A percentile compares a stretch with the other conserved stretches of the same genome.
These are phyloP conservation scores for Eledone cirrhosa DNA, from an alignment of 2,888 invertebrate species.

Conservation along the genomic window DNA sequence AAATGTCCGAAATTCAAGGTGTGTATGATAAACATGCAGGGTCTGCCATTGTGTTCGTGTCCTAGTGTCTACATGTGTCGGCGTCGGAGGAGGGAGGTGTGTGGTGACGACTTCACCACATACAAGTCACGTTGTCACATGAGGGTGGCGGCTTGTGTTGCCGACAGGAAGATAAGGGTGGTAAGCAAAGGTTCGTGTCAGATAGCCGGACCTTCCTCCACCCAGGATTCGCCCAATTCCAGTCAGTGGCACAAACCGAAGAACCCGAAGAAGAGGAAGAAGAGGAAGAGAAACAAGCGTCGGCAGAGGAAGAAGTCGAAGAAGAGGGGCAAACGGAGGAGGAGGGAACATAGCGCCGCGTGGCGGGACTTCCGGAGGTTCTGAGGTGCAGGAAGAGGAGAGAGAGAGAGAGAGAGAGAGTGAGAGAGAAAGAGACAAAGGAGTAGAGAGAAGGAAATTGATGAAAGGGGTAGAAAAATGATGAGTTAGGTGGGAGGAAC, in stretches of 20 bases:
- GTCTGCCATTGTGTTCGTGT: constrained; percentile 61
- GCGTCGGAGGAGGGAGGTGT: constrained; percentile 45
- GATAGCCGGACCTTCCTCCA: background rate
- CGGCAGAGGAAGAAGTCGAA: constrained; percentile 29
- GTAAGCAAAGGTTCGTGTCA: constrained; percentile 36
- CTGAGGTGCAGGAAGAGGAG: background rate
- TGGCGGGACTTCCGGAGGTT: background rate
- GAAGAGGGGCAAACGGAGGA: constrained; percentile 10
- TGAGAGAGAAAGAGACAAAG: background rate
- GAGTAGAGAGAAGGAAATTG: background rate
- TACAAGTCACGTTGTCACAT: constrained; percentile 54
- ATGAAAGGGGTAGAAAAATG: background rate
- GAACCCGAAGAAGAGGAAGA: constrained; percentile 1
- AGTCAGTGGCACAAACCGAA: background rate
- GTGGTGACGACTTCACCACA: constrained; percentile 56
- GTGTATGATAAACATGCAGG: constrained; percentile 63
- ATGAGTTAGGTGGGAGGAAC: background rate
- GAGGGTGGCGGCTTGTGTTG: constrained; percentile 48
- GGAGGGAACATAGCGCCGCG: background rate
- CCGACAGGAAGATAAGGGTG: constrained; percentile 43
- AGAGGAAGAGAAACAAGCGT: constrained; percentile 23
- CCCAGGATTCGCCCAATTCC: background rate
- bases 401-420: background rate
- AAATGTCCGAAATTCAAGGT: constrained; percentile 59
- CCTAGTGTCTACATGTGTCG: constrained; percentile 57